Evolutionary conservation across 2,113 vertebrate species (phyloP).

Genomic region (Coregonus clupeaformis): DNA sequence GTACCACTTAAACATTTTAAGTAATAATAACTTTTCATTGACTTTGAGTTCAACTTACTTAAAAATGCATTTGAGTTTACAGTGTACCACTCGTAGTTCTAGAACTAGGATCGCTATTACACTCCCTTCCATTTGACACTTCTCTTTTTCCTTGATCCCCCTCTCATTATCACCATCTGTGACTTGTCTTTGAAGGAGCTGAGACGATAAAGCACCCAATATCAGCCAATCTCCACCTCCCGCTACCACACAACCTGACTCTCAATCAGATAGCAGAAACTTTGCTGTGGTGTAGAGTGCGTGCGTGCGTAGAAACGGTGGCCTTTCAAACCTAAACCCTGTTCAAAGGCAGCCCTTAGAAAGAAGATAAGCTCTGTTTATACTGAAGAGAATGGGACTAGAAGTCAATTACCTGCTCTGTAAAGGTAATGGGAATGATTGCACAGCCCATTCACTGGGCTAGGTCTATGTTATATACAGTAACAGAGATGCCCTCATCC

Average conservation of each 20-base stretch:
- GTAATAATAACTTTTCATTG: too few relatives aligned
- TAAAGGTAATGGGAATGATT: conserved; percentile 59
- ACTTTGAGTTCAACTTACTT: too few relatives aligned
- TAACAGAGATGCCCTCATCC: conserved; percentile 19
- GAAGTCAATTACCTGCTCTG: conserved; percentile 61
- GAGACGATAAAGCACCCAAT: conserved; percentile 20
- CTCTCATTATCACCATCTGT: conserved; percentile 45
- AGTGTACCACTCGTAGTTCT: neutral
- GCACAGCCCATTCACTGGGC: conserved; percentile 23
- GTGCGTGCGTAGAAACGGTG: conserved; percentile 27
- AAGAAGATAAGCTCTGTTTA: conserved; percentile 46
- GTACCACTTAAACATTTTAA: too few relatives aligned
- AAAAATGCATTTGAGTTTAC: neutral
- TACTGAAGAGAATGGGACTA: conserved; percentile 55
- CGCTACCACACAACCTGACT: conserved; percentile 31
- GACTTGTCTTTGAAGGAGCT: conserved; percentile 44
- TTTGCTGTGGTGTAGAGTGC: conserved; percentile 9
- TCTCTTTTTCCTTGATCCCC: conserved; percentile 8
- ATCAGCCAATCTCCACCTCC: conserved; percentile 16
- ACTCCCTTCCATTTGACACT: conserved; percentile 15
- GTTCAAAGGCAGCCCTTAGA: conserved; percentile 53
- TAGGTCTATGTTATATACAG: conserved; percentile 11
- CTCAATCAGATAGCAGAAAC: conserved; percentile 37
- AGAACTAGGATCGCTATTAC: conserved; percentile 23
- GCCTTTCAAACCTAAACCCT: conserved; percentile 36